Base-by-base conservation (phyloP, 2,888 invertebrate genomes). In the Mesochorus sp. region DNA sequence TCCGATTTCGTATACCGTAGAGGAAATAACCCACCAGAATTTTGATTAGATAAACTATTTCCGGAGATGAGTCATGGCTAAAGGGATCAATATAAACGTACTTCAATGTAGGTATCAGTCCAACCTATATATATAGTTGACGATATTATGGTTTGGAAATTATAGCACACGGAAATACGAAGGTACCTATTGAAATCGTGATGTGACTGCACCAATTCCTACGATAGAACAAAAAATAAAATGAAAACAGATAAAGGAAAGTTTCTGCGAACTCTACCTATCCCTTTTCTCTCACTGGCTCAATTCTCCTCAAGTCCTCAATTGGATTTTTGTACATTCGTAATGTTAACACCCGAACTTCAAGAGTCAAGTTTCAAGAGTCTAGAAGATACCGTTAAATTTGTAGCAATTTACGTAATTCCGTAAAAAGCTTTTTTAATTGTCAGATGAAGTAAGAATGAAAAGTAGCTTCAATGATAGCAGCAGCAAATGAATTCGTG, bases 11-110 rank as follows among this genome's bases (percentile, higher is more conserved):
- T 66, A 28, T 44, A 53, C 1, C 37, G 49, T n/a, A 12, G n/a
- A 24, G 53, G n/a, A 62, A 73, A 75, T 61, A 61, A 55, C 67
- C 79, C 28, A 8, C 24, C 39, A 55, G 79, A 79, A 79, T 71
- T 67, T 71, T 75, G 71, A 79, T 79, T 71, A 79, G 70, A 70
- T 66, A 64, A 61, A 39, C 19, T 61, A 51, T 51, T 51, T 53
- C 28, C 24, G 19, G 28, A 57, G 70, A 66, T 75, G 61, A 71
- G 62, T 51, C 34, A 51, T 24, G 14, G 51, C 42, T 26, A 44
- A 66, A 70, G 39, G 47, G 12, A 12, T 28, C 39, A 14, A 28
- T 34, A 42, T 12, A 51, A 10, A 44, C 24, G 28, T 19, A 51
- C 49, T 14, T 17, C 44, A 49, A 59, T 49, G 44, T 49, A 14